These are phyloP conservation scores for Seriola aureovittata DNA, from an alignment of 2,113 vertebrate species.

Conservation along the genomic window DNA sequence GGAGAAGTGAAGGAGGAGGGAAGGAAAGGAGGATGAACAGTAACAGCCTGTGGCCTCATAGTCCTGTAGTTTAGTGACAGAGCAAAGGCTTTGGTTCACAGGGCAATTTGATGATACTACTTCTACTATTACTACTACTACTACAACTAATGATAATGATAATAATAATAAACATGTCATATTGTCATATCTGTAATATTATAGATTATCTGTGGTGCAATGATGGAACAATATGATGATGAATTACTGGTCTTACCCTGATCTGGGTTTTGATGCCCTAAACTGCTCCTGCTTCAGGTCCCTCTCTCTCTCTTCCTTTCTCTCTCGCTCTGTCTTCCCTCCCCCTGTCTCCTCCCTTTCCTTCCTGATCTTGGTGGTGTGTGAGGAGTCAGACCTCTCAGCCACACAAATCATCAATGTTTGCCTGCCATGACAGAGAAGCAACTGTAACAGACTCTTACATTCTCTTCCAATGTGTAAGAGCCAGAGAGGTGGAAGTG, in stretches of 20 bases:
- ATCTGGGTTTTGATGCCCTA: neutral
- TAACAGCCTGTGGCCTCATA: neutral
- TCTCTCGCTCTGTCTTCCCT: neutral
- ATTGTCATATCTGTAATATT: too few species aligned
- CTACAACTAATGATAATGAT: too few species aligned
- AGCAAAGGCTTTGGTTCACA: too few species aligned
- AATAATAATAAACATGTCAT: too few species aligned
- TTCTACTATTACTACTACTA: too few species aligned
- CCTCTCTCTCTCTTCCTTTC: neutral
- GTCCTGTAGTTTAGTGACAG: neutral
- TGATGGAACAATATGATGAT: too few species aligned
- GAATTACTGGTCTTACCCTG: too few species aligned
- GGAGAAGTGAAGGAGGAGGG: too few species aligned
- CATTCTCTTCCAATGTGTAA: conserved; percentile 32
- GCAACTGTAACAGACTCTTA: conserved; percentile 42
- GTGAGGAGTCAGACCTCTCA: conserved; percentile 47
- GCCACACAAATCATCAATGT: conserved; percentile 53
- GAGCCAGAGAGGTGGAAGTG: conserved; percentile 20
- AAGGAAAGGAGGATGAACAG: neutral
- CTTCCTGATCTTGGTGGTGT: conserved; percentile 41
- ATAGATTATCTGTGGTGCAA: too few species aligned
- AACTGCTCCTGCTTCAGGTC: neutral
- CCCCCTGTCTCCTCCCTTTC: neutral
- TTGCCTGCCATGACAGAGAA: conserved; percentile 44
- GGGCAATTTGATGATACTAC: too few species aligned